phyloP scores from a whole-genome alignment of 1,140 invertebrate genomes.

The Conus betulinus region DNA sequence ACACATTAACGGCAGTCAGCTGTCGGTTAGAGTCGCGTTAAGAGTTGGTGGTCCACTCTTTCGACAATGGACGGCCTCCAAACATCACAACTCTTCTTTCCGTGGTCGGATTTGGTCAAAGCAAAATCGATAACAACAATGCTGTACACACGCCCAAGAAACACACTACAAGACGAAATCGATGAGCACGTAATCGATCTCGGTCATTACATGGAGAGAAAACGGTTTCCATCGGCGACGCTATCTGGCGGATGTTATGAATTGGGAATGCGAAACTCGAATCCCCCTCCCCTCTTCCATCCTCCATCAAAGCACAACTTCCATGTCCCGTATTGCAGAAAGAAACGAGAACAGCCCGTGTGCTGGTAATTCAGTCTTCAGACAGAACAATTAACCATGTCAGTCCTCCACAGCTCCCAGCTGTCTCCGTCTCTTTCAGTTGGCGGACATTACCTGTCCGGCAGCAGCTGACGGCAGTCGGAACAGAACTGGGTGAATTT shows the following conservation, averaged over 20 bases:
- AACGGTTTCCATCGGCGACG: background rate
- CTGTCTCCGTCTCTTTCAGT: background rate
- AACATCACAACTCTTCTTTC: too few relatives aligned
- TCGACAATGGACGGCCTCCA: too few relatives aligned
- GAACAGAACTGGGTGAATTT: constrained; percentile 5
- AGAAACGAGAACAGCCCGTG: background rate
- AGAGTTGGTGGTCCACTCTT: too few relatives aligned
- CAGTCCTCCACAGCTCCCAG: background rate
- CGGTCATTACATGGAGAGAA: background rate
- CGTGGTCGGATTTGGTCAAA: too few relatives aligned
- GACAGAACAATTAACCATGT: background rate
- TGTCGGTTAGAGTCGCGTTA: too few relatives aligned
- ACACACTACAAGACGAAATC: too few relatives aligned
- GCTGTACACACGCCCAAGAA: too few relatives aligned
- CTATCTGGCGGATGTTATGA: background rate
- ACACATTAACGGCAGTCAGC: too few relatives aligned
- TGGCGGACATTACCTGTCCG: background rate
- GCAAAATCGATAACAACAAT: too few relatives aligned
- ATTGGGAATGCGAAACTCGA: too few relatives aligned
- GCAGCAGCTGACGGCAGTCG: background rate
- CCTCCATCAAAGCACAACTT: background rate
- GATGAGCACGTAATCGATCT: too few relatives aligned
- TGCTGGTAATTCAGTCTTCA: background rate
- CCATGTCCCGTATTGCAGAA: too few relatives aligned
- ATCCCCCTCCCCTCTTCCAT: background rate